A percentile compares a stretch with the other conserved stretches of the same genome.
These are phyloP conservation scores for Heliconius hewitsoni DNA, from an alignment of 1,140 invertebrate genomes.

Conservation along the genomic window DNA sequence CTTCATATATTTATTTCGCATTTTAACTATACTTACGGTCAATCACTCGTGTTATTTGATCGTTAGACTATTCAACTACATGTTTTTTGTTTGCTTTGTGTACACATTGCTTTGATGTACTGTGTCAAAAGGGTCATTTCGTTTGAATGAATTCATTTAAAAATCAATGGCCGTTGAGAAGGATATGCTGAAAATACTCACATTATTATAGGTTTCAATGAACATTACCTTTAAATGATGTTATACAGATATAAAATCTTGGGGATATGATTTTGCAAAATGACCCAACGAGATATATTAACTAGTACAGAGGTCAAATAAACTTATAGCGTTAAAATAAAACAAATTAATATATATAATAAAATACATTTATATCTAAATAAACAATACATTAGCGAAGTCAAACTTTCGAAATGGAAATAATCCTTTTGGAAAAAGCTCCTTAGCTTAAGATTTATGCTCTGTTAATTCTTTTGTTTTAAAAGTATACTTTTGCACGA, in stretches of 20 bases:
- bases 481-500: background rate
- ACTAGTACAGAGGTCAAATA: too few species aligned
- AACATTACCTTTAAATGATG: background rate
- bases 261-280: too few species aligned
- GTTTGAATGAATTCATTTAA: conserved; percentile 17
- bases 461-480: conserved; percentile 6
- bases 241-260: background rate
- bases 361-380: background rate
- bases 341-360: background rate
- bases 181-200: conserved; percentile 17
- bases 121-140: conserved; percentile 23
- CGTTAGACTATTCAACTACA: conserved; percentile 15
- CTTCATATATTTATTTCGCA: background rate
- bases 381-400: background rate
- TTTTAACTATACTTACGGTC: background rate
- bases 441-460: conserved; percentile 2
- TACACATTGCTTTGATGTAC: conserved; percentile 10
- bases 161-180: conserved; percentile 27
- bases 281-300: too few species aligned
- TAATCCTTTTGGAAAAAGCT: conserved; percentile 11
- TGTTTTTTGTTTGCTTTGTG: conserved; percentile 23
- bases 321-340: background rate
- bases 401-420: background rate
- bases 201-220: background rate
- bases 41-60: conserved; percentile 20